These are phyloP conservation scores for Centropristis striata DNA, from an alignment of 2,113 vertebrate species.

Conservation along the genomic window DNA sequence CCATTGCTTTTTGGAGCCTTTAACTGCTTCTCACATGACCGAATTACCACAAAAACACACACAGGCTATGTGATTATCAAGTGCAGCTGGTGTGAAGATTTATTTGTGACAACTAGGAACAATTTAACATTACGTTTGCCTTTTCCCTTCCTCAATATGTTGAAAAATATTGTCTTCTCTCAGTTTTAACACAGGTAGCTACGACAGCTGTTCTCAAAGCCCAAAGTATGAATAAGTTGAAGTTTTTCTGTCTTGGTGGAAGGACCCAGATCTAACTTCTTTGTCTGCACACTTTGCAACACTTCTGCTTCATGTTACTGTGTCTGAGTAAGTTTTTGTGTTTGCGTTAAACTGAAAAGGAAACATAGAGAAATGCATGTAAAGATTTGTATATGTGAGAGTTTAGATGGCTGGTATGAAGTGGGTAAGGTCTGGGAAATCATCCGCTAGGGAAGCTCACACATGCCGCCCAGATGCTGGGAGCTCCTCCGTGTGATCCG, in stretches of 20 bases:
- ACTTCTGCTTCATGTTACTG: neutral
- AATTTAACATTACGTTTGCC: too few species aligned
- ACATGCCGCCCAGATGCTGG: slow-evolving; percentile 70
- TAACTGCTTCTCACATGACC: too few species aligned
- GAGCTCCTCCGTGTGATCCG: slow-evolving; percentile 16
- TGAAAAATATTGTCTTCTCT: too few species aligned
- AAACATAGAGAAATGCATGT: neutral
- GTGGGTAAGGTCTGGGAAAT: neutral
- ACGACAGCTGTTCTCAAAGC: neutral
- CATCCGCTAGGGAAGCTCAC: slow-evolving; percentile 31
- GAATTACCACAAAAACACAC: too few species aligned
- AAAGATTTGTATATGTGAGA: slow-evolving; percentile 23
- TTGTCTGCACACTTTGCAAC: neutral
- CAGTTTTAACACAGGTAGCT: neutral
- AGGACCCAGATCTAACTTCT: neutral
- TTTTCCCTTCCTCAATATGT: too few species aligned
- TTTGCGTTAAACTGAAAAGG: slow-evolving; percentile 3
- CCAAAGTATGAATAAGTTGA: neutral
- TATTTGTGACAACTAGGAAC: too few species aligned
- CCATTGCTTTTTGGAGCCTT: too few species aligned
- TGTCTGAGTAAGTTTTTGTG: neutral
- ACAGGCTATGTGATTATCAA: too few species aligned
- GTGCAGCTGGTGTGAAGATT: too few species aligned
- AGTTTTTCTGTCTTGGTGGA: neutral
- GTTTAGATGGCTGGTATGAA: neutral